Percentiles rank a stretch among this genome's conserved stretches.
Evolutionary conservation across 2,888 invertebrate species (phyloP).

Genomic region (Idaea aversata): DNA sequence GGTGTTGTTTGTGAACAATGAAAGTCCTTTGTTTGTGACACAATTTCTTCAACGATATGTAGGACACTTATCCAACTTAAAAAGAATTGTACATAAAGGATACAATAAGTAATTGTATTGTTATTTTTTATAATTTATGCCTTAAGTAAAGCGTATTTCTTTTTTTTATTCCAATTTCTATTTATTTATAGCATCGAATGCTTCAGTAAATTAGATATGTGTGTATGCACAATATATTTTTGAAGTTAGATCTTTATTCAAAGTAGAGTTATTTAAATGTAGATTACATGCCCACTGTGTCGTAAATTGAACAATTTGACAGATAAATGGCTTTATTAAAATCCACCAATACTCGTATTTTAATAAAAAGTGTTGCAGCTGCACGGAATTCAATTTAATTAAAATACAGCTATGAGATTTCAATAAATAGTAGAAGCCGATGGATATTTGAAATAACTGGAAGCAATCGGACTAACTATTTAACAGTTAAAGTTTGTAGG

Average conservation of each 20-base stretch:
- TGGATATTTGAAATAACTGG: not conserved
- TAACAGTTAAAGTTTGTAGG: not conserved
- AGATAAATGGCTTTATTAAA: not conserved
- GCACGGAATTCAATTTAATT: not conserved
- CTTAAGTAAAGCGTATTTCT: not conserved
- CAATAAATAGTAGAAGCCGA: not conserved
- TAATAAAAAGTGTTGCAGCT: not conserved
- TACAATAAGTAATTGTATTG: not conserved
- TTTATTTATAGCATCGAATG: not conserved
- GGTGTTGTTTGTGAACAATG: conserved; percentile 40
- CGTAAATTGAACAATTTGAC: not conserved
- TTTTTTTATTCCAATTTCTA: not conserved
- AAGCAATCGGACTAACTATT: not conserved
- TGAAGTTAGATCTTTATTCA: not conserved
- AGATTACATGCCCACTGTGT: not conserved
- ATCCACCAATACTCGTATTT: not conserved
- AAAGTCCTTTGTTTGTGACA: conserved; percentile 32
- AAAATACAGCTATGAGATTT: not conserved
- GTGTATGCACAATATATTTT: not conserved
- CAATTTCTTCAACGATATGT: conserved; percentile 45
- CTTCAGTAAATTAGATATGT: not conserved
- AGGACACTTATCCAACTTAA: conserved; percentile 32
- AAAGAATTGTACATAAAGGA: conserved; percentile 4
- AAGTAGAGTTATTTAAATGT: not conserved
- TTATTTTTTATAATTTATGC: not conserved